phyloP scores from a whole-genome alignment of 2,797 vertebrate species.

The Bradypodion pumilum region DNA sequence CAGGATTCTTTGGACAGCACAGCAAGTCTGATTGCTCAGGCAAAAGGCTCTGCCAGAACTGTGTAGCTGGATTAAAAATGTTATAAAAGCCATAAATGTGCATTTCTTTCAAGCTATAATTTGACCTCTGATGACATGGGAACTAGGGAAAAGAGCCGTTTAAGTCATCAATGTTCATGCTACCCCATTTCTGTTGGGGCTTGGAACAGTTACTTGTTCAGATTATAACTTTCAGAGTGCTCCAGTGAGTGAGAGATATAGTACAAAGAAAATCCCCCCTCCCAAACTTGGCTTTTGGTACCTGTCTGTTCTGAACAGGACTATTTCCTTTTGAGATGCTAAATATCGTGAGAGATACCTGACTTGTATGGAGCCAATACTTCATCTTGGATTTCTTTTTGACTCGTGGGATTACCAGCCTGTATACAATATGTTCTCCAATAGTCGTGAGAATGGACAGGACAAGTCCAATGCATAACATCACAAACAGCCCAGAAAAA shows the following conservation, averaged over 20 bases:
- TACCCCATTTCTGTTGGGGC: not conserved
- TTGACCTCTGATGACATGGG: not conserved
- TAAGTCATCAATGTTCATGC: not conserved
- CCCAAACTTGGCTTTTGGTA: not conserved
- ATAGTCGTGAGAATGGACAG: slow-evolving; percentile 93
- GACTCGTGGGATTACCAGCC: slow-evolving; percentile 90
- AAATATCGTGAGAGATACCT: slow-evolving; percentile 75
- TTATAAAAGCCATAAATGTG: no score
- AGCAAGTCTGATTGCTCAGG: no score
- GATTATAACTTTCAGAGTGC: no score
- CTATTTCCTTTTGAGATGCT: not conserved
- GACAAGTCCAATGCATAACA: slow-evolving; percentile 91
- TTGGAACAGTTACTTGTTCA: not conserved
- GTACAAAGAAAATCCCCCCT: no score
- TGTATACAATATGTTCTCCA: slow-evolving; percentile 92
- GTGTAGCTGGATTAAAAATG: no score
- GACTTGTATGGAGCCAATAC: slow-evolving; percentile 99
- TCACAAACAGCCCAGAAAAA: slow-evolving; percentile 97
- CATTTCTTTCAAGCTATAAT: no score
- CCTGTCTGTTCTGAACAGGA: not conserved
- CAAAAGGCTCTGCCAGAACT: no score
- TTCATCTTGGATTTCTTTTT: slow-evolving; percentile 89
- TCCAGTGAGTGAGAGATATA: no score
- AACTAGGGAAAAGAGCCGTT: not conserved
- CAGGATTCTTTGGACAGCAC: no score